Percentiles rank a stretch among this genome's conserved stretches.
Conservation (phyloP, 2,888 invertebrate species). For the Eumacrocentrus americanus region DNA sequence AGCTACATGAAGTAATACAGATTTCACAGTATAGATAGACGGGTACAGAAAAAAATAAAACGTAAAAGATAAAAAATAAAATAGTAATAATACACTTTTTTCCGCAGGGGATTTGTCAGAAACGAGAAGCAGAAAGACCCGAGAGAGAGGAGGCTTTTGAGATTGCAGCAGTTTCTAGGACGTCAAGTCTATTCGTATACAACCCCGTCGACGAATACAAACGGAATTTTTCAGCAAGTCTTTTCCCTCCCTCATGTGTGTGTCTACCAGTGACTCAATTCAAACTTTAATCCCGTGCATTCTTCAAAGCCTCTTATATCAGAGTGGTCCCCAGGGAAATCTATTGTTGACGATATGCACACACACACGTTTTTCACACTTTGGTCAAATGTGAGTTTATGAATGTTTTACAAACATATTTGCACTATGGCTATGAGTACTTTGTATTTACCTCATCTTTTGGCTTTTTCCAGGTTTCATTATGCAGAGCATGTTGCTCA, state of each 20-base stretch:
- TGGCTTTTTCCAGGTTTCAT: no score
- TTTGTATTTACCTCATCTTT: no score
- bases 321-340: not conserved
- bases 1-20: not conserved
- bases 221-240: constrained; percentile 12
- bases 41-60: not conserved
- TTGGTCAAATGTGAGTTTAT: no score
- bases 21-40: not conserved
- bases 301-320: constrained; percentile 3
- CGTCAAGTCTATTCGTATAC: not conserved
- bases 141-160: not conserved
- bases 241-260: not conserved
- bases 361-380: not conserved
- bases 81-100: not conserved
- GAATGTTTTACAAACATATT: no score
- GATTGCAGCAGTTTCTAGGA: not conserved
- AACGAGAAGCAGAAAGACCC: not conserved
- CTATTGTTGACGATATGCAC: not conserved
- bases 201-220: constrained; percentile 1
- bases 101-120: not conserved
- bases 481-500: no score
- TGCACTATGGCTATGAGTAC: no score
- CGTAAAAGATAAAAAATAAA: not conserved
- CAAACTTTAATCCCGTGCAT: constrained; percentile 17
- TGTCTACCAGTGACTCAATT: constrained; percentile 4